These are phyloP conservation scores for Cantharis rustica DNA, from an alignment of 2,888 invertebrate species.

Conservation along the genomic window DNA sequence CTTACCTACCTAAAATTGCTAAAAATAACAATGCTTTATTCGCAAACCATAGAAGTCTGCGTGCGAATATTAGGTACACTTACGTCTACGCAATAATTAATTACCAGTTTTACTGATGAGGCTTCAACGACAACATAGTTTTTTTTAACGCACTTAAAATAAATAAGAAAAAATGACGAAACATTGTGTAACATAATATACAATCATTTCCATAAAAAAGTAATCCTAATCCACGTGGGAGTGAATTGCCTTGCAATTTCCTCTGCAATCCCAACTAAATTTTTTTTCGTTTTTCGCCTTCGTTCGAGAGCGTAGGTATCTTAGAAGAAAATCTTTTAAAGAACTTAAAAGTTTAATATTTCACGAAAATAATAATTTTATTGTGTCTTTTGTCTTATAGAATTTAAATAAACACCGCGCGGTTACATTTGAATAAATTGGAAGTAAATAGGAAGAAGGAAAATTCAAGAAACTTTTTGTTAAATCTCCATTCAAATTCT, in stretches of 20 bases:
- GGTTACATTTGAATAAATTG: background rate
- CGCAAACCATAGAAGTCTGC: background rate
- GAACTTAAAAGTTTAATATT: background rate
- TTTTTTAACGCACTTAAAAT: background rate
- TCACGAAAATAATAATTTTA: background rate
- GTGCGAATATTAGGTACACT: too few relatives aligned
- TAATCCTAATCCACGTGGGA: background rate
- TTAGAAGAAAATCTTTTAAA: background rate
- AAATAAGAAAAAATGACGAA: background rate
- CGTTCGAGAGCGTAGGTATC: background rate
- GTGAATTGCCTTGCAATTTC: background rate
- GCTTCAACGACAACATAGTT: background rate
- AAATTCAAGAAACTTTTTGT: background rate
- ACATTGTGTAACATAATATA: background rate
- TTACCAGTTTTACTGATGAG: background rate
- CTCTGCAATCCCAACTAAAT: background rate
- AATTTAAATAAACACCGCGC: background rate
- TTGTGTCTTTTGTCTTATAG: background rate
- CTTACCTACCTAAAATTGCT: background rate
- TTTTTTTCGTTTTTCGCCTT: background rate
- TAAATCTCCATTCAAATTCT: background rate
- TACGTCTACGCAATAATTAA: background rate
- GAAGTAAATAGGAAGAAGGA: background rate
- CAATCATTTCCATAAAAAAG: background rate
- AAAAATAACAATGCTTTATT: background rate